These are phyloP conservation scores for Petroica traversi DNA, from an alignment of 2,113 vertebrate species.

Conservation along the genomic window DNA sequence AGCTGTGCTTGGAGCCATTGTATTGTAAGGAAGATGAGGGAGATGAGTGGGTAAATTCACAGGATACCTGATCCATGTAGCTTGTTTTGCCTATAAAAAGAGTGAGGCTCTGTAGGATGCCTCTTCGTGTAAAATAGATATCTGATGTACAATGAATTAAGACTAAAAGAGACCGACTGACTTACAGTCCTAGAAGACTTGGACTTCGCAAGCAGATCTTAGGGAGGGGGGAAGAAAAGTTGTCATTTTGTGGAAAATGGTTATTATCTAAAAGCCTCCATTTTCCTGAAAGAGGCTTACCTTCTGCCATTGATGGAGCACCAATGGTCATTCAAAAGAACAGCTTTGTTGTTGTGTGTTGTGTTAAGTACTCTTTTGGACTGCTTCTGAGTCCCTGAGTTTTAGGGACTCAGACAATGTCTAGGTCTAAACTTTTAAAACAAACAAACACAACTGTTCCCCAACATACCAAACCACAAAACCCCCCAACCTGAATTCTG, in stretches of 20 bases:
- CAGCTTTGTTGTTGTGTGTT: neutral
- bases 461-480: neutral
- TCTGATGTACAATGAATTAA: neutral
- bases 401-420: neutral
- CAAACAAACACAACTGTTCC: neutral
- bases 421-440: neutral
- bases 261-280: neutral
- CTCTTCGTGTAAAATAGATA: neutral
- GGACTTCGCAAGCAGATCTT: neutral
- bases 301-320: neutral
- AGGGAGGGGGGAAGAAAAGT: neutral
- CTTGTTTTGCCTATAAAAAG: neutral
- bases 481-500: rapidly evolving
- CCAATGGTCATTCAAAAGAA: neutral
- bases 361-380: neutral
- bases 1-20: neutral
- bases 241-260: neutral
- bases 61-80: neutral
- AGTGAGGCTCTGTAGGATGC: neutral
- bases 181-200: neutral
- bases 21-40: neutral
- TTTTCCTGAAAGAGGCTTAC: neutral
- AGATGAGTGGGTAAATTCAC: neutral
- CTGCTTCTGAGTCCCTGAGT: neutral
- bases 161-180: neutral